Conservation (phyloP, 2,113 vertebrate genomes). For the Sturnira hondurensis region DNA sequence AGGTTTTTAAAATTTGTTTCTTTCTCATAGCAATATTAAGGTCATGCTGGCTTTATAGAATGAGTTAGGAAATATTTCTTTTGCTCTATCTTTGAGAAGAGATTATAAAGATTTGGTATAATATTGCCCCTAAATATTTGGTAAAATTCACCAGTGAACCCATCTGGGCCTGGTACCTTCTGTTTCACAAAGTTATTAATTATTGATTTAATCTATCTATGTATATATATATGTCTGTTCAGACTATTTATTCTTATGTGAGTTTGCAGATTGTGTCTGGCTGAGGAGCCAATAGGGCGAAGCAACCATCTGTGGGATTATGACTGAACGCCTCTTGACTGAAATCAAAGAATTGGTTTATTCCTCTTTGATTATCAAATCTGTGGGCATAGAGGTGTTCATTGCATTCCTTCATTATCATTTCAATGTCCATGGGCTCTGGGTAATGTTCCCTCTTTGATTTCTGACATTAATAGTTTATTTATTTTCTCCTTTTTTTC, state of each 20-base stretch:
- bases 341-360: neutral
- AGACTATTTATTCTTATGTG: neutral
- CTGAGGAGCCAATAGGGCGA: too few relatives aligned
- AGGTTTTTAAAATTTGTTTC: neutral
- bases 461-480: neutral
- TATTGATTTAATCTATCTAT: neutral
- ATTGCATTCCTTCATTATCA: neutral
- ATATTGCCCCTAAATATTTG: neutral
- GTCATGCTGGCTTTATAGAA: neutral
- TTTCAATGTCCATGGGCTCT: neutral
- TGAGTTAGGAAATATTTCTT: neutral
- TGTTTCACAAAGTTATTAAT: neutral
- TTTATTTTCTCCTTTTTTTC: too few relatives aligned
- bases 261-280: neutral
- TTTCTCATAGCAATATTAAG: neutral
- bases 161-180: neutral
- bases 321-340: too few relatives aligned
- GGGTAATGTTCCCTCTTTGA: neutral
- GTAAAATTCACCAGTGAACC: neutral
- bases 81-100: neutral
- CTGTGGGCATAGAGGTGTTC: neutral
- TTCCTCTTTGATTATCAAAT: neutral
- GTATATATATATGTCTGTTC: neutral
- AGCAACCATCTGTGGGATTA: too few relatives aligned
- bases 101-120: neutral